Percentiles rank a stretch among this genome's conserved stretches.
phyloP scores from a whole-genome alignment of 2,113 vertebrate species.

The Halcyon malimbica region DNA sequence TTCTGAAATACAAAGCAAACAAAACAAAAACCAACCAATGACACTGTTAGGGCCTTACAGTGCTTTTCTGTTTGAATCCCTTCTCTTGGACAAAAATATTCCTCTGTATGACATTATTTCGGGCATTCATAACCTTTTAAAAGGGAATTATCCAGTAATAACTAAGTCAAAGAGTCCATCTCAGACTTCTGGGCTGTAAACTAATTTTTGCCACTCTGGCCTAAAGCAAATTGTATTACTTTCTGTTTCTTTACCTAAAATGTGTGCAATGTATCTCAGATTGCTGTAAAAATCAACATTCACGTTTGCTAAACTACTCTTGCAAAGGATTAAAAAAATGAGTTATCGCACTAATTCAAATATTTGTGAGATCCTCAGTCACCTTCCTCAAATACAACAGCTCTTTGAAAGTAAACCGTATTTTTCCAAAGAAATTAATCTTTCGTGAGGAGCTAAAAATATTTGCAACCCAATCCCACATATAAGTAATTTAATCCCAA shows the following conservation, averaged over 20 bases:
- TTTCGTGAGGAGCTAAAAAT: background rate
- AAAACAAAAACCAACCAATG: background rate
- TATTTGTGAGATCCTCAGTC: background rate
- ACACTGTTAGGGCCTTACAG: background rate
- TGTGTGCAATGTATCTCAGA: background rate
- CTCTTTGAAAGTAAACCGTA: background rate
- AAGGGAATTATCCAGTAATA: background rate
- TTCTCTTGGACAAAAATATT: background rate
- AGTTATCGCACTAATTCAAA: background rate
- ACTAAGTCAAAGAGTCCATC: background rate
- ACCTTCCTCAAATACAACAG: background rate
- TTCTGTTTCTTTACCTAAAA: background rate
- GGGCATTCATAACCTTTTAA: background rate
- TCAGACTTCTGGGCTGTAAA: background rate
- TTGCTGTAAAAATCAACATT: background rate
- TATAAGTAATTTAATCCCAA: background rate
- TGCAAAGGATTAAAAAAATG: background rate
- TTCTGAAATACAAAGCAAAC: slow-evolving; percentile 58
- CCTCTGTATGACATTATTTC: background rate
- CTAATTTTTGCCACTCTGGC: background rate
- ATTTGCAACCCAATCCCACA: background rate
- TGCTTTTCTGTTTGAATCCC: background rate
- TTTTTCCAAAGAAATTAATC: background rate
- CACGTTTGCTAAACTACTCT: background rate
- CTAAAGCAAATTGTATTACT: background rate